A percentile compares a stretch with the other conserved stretches of the same genome.
Evolutionary conservation across 1,140 invertebrate genomes (phyloP).

Genomic region (Drosophila aff.): DNA sequence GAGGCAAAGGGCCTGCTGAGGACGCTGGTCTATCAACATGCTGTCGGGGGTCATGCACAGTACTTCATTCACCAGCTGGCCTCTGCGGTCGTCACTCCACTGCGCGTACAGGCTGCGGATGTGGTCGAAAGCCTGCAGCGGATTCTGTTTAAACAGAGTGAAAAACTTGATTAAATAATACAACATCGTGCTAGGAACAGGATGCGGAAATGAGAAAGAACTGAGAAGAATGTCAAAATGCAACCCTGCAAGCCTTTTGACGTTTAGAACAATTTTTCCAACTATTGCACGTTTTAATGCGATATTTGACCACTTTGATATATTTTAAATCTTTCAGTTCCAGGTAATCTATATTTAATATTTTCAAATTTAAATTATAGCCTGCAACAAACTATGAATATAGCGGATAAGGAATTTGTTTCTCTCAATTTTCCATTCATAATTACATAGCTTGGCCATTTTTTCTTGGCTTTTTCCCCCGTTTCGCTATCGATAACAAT

Average conservation of each 20-base stretch:
- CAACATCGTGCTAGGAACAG: constrained; percentile 11
- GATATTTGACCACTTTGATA: too few relatives aligned
- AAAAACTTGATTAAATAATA: constrained; percentile 42
- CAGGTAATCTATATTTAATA: neutral
- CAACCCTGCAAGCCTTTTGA: too few relatives aligned
- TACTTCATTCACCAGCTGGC: constrained; percentile 8
- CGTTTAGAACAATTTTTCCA: too few relatives aligned
- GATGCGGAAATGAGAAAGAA: neutral
- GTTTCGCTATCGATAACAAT: constrained; percentile 37
- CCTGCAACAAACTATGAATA: neutral
- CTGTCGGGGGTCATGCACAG: neutral
- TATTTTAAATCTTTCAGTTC: neutral
- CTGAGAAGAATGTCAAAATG: too few relatives aligned
- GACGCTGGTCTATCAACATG: neutral
- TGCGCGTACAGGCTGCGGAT: neutral
- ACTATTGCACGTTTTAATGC: neutral
- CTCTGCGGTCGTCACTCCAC: constrained; percentile 6
- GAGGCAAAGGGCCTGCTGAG: neutral
- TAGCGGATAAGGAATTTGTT: neutral
- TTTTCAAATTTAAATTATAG: neutral
- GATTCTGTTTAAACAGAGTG: constrained; percentile 1
- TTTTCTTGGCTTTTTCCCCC: constrained; percentile 7
- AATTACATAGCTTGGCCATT: neutral
- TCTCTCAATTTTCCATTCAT: neutral
- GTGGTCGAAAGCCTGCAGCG: neutral